Base-by-base conservation (phyloP, 2,888 invertebrate species). In the Hesperia comma region DNA sequence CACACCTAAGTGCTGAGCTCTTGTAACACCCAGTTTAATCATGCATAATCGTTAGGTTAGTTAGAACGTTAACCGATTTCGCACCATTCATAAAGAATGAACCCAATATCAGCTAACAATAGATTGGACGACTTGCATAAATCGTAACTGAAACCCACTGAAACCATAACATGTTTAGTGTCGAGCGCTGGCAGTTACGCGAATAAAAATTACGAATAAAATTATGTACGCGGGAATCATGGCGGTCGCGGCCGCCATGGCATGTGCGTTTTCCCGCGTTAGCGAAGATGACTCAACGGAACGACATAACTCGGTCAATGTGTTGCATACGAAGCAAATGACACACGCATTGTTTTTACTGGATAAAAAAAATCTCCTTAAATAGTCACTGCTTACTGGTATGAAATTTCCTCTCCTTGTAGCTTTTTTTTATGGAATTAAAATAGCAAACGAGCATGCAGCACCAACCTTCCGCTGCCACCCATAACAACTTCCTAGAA, bases 231-330 rank as follows among this genome's bases (percentile, higher is more conserved):
- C 51, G 63, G 6, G 43, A 14, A 8, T 40, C 49, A 57, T 63
- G 19, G 49, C 49, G 19, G 19, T 17, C 37, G 56, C 54, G 54
- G 19, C 17, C 43, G 26, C 58, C 60, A 60, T 66, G 60, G 54
- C 40, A 66, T 64, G 57, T 54, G 53, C 66, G 53, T 77, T 82
- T 82, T 77, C 76, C 72, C 72, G 74, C 67, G 72, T 43, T 56
- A 40, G 60, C 68, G 46, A 41, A 17, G 68, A 64, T 81, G 82
- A 84, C 72, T 80, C 78, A 79, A 64, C 51, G 40, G 26, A 58
- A 66, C 62, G 72, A 74, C 78, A 79, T 26, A 26, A 5, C 26
- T 26, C 63, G 60, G 72, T 74, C 78, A 79, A 68, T 70, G 69
- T 75, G 75, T 74, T 74, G 75, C 71, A 54, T 66, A 53, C 54